Evolutionary conservation across 2,113 vertebrate species (phyloP).

Genomic region (Octodon degus): DNA sequence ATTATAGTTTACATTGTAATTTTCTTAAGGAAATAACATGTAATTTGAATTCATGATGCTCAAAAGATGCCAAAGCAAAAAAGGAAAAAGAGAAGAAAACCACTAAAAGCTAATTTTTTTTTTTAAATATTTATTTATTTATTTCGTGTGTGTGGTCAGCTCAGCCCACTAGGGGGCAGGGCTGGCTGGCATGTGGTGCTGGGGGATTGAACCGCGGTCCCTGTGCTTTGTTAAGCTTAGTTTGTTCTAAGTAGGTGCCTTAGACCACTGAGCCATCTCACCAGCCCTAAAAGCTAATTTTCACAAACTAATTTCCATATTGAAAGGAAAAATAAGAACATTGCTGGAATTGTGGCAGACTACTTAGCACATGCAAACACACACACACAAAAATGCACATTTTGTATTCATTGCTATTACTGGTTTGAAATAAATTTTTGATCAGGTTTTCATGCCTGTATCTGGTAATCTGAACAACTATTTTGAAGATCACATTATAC

Average conservation of each 20-base stretch:
- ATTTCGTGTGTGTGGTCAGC: too few relatives aligned
- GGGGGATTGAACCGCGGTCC: too few relatives aligned
- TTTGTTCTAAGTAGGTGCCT: too few relatives aligned
- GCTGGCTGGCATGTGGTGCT: too few relatives aligned
- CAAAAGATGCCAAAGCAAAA: constrained; percentile 23
- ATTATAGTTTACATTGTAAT: neutral
- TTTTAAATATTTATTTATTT: too few relatives aligned
- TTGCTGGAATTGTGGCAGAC: neutral
- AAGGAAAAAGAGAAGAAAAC: constrained; percentile 32
- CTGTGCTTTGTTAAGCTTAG: too few relatives aligned
- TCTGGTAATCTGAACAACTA: too few relatives aligned
- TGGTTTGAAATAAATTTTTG: constrained; percentile 12
- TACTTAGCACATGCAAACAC: neutral
- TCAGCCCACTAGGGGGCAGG: too few relatives aligned
- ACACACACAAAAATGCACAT: neutral
- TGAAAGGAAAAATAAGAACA: constrained; percentile 54
- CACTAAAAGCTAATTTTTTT: constrained; percentile 35
- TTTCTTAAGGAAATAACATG: neutral
- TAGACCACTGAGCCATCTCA: too few relatives aligned
- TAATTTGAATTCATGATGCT: constrained; percentile 44
- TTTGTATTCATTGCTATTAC: constrained; percentile 29
- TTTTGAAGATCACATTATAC: too few relatives aligned
- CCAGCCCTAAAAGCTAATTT: constrained; percentile 34
- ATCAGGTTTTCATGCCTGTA: too few relatives aligned
- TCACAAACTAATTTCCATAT: constrained; percentile 44